These are phyloP conservation scores for Habroteleia sp. DNA, from an alignment of 2,888 invertebrate species.

Conservation along the genomic window DNA sequence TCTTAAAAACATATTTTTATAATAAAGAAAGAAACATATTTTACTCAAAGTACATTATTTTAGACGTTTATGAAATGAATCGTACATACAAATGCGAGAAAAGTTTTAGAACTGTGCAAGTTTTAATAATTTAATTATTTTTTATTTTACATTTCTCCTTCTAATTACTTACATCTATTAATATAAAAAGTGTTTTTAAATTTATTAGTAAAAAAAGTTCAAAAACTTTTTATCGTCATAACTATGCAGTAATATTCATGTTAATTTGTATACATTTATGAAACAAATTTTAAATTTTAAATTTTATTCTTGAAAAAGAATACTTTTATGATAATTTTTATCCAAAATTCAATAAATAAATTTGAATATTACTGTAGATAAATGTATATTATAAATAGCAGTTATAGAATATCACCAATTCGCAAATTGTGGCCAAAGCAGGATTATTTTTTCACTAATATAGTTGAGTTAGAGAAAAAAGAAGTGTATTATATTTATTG, in stretches of 20 bases:
- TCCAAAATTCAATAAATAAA: slow-evolving; percentile 8
- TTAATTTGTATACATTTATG: background rate
- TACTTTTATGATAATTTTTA: background rate
- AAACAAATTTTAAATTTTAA: background rate
- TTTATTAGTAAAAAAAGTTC: background rate
- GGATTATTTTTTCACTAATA: slow-evolving; percentile 80
- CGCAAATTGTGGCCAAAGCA: slow-evolving; percentile 76
- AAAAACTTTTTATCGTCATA: background rate
- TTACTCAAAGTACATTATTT: slow-evolving; percentile 34
- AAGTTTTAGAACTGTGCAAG: no score
- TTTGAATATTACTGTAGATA: slow-evolving; percentile 16
- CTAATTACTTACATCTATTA: no score
- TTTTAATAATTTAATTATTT: no score
- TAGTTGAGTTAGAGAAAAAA: slow-evolving; percentile 64
- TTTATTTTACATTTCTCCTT: no score
- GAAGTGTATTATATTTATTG: slow-evolving; percentile 74
- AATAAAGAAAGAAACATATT: slow-evolving; percentile 9
- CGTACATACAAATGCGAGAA: slow-evolving; percentile 6
- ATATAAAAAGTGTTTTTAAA: no score
- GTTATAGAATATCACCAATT: slow-evolving; percentile 41
- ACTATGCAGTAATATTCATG: slow-evolving; percentile 1
- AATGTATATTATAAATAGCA: slow-evolving; percentile 26
- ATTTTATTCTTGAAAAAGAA: background rate
- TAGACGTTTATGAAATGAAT: slow-evolving; percentile 42
- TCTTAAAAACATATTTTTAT: slow-evolving; percentile 24